Base-by-base conservation (phyloP, 2,888 invertebrate species). In the Folsomia candida region DNA sequence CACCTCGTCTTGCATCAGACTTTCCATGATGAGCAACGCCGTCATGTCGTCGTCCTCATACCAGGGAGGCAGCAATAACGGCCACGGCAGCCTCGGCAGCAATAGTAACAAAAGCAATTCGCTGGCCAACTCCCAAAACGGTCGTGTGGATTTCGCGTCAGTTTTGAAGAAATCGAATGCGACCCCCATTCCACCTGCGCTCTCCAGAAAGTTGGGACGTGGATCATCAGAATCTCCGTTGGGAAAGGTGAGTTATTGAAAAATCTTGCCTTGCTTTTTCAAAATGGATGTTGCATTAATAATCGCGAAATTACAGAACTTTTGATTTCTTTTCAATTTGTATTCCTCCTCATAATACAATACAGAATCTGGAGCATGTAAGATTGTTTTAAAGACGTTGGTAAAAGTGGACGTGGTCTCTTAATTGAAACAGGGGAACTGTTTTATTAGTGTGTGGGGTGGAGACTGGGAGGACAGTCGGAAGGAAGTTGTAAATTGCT, bases 201-300 rank as follows among this genome's bases (percentile, higher is more conserved):
- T 79, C n/a, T 77, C 76, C n/a, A 54, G 79, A 22, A 79, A 78
- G 68, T 71, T 79, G 68, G 78, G 79, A 47, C 74, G 79, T 28
- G 68, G 62, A 20, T 74, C 77, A 11, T 74, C 77, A 11, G 78
- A 78, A 20, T 78, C 79, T 71, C 79, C 79, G 25, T 69, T 79
- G 73, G 79, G 79, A 67, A 79, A 79, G 76, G 79, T 79, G 68
- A 77, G 78, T 67, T 37, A 37, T 37, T 37, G 37, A 14, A 9
- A 4, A 37, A 37, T 37, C 37, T 14, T 37, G 4, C 14, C 37
- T 37, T 37, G 4, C 37, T 37, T 37, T 37, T 37, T 37, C 37
- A 14, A 37, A 37, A 6, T 20, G 24, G 24, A 22, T n/a, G 24
- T 57, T 22, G n/a, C 57, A 57, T 57, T 57, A n/a, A 57, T 57